Percentiles rank a stretch among this genome's conserved stretches.
Conservation (phyloP, 1,140 invertebrate genomes). For the Phocides pigmalion region DNA sequence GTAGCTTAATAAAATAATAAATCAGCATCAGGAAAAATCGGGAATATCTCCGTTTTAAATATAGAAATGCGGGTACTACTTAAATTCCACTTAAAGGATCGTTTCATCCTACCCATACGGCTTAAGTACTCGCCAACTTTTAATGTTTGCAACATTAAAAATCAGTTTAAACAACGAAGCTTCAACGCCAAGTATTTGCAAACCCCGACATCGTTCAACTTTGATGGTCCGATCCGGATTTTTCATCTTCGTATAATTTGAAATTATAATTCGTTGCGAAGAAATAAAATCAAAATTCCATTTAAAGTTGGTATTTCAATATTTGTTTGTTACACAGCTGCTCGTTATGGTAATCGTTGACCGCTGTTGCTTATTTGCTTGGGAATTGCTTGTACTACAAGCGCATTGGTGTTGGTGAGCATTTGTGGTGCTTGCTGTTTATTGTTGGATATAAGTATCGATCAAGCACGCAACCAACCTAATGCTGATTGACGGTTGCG, state of each 20-base stretch:
- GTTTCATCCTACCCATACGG: conserved; percentile 16
- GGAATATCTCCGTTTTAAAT: not conserved
- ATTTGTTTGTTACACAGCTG: conserved; percentile 71
- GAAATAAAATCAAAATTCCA: conserved; percentile 82
- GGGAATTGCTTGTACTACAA: no score
- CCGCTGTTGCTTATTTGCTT: not conserved
- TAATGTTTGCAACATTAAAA: conserved; percentile 68
- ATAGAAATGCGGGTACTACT: not conserved
- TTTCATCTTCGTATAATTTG: conserved; percentile 79
- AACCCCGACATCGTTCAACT: conserved; percentile 49
- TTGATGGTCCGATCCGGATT: conserved; percentile 77
- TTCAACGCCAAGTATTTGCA: conserved; percentile 52
- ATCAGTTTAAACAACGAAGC: conserved; percentile 62
- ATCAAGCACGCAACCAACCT: no score
- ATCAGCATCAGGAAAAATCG: not conserved
- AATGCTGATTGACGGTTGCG: no score
- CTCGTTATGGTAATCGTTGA: conserved; percentile 57
- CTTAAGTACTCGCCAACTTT: conserved; percentile 38
- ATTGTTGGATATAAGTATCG: no score
- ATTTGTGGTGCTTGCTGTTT: no score
- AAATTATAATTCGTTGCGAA: conserved; percentile 77
- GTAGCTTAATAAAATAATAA: not conserved
- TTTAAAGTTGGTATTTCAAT: conserved; percentile 78
- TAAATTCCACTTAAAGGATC: conserved; percentile 4
- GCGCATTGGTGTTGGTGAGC: no score